Evolutionary conservation across 1,140 invertebrate species (phyloP), one percentile per base, ranked within the genome.

Genomic region (Drosophila auraria): DNA sequence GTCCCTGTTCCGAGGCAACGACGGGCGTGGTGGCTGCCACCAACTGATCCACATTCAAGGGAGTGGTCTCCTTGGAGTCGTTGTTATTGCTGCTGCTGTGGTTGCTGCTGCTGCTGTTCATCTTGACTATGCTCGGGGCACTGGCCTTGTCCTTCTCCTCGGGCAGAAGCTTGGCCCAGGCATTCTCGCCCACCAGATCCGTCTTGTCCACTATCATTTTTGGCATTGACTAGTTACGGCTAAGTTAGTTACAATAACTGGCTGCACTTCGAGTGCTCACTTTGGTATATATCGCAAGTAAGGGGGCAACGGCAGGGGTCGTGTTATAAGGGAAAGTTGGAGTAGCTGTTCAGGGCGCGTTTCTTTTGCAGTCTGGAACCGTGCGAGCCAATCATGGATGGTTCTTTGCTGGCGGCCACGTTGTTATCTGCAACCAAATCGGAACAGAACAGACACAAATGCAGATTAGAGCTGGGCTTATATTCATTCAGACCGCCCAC

Each of bases 201-300:
- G 82, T 64, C 51, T 91, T 92, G 47, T 93, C 92, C 56, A 92
- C 86, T 64, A 92, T 93, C 92, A 92, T 93, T 80, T 87, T 87
- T 87, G 84, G 84, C 74, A 79, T 89, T 89, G 62, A 69, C 84
- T 87, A 87, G 73, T 87, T 80, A 87, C 23, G 17, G 45, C 69
- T 87, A 83, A 69, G 36, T 33, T 82, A 74, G 53, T 72, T 50
- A 54, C 49, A 49, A 38, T 61, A n/a, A 15, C 17, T 53, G 33
- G 60, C 25, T 53, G 50, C 47, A 44, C 61, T 71, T 45, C 27
- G 58, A 50, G 60, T 33, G 63, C 33, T 83, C 20, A 66, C 78
- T 89, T 90, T 90, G 86, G 86, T 76, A 27, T 83, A 33, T 47
- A 40, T 69, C 56, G 82, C 50, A 42, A 40, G n/a, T 61, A 40